A percentile compares a stretch with the other conserved stretches of the same genome.
phyloP scores from a whole-genome alignment of 2,113 vertebrate species.

The Malaclemys terrapin region DNA sequence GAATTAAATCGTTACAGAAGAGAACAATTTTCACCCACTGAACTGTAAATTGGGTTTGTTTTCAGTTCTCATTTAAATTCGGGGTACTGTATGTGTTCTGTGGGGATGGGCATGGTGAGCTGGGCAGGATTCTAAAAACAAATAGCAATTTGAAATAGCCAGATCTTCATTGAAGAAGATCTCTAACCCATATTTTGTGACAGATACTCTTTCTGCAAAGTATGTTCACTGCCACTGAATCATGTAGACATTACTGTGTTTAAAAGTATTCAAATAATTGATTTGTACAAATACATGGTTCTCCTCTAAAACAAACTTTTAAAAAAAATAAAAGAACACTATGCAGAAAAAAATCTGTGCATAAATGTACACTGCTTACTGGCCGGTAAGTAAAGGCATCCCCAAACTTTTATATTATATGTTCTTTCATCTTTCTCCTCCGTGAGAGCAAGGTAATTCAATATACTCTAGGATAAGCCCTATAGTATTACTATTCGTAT shows the following conservation, averaged over 20 bases:
- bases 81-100: neutral
- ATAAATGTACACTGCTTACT: neutral
- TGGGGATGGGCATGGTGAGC: neutral
- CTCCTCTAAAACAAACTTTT: slow-evolving; percentile 40
- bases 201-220: slow-evolving; percentile 3
- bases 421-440: neutral
- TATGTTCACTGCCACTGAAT: neutral
- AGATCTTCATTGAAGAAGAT: slow-evolving; percentile 13
- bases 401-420: neutral
- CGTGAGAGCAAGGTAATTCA: neutral
- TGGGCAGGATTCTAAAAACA: neutral
- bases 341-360: neutral
- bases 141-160: slow-evolving; percentile 16
- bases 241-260: neutral
- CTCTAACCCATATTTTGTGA: fast-evolving
- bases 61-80: slow-evolving; percentile 47
- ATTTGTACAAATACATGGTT: slow-evolving; percentile 23
- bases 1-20: slow-evolving; percentile 52
- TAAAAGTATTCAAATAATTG: slow-evolving; percentile 33
- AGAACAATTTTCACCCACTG: slow-evolving; percentile 42
- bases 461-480: neutral
- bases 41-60: slow-evolving; percentile 50
- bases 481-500: neutral
- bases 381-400: neutral
- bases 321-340: neutral